Evolutionary conservation across 1,140 invertebrate species (phyloP), one percentile per base, ranked within the genome.

Genomic region (Drosophila repletoides): DNA sequence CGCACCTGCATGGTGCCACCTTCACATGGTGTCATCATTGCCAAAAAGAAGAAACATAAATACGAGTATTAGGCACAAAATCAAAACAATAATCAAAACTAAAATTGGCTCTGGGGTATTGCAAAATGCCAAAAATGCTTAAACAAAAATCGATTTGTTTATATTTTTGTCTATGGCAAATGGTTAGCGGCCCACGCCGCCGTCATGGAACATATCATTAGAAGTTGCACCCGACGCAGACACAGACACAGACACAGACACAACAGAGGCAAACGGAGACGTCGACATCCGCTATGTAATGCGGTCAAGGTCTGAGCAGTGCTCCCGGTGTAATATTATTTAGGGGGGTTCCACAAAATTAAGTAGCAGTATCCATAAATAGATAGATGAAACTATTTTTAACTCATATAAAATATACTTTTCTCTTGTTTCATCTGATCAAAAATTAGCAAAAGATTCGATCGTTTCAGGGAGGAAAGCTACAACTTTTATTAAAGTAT

Each of bases 91-190:
- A 66, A 31, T 21, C 63, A 55, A 29, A 55, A 31, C 70, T 67
- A 67, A 53, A 56, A 10, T 22, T 46, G 28, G 33, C 41, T 48
- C 49, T 26, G 12, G 7, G 61, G 31, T 46, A 58, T 38, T 81
- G 76, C 63, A 72, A 75, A 67, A 73, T 60, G 64, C 41, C 56
- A 58, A 76, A 81, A 76, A 81, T 84, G 65, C 41, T 74, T 77
- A 77, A 58, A 77, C 60, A 63, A 70, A n/a, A 73, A 75, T 58
- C 56, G 61, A 67, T 79, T 83, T 84, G 79, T 84, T 83, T 83
- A 75, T 58, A 52, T 58, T 63, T 79, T 83, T 84, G 79, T 84
- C 86, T 83, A 84, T 61, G 63, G 63, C 68, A 15, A 68, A 14
- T 19, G 38, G 55, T n/a, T 7, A 22, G 38, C 14, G 22, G 38